phyloP scores from a whole-genome alignment of 2,113 vertebrate species.

The Willisornis vidua region DNA sequence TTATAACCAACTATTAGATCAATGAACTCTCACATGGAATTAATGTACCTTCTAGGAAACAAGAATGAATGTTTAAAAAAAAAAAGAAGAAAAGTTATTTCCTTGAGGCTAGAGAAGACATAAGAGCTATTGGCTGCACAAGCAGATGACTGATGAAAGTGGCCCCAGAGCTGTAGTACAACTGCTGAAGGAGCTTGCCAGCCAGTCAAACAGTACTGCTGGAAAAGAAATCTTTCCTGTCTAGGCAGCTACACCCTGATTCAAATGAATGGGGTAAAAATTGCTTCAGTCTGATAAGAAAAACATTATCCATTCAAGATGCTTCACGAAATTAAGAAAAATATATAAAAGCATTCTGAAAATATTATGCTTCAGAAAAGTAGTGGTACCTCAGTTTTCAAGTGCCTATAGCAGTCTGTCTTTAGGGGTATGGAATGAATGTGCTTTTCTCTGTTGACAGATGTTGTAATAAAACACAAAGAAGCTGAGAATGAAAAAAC shows the following conservation, averaged over 20 bases:
- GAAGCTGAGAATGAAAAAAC: neutral
- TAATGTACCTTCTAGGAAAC: neutral
- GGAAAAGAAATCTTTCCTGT: neutral
- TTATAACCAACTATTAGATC: neutral
- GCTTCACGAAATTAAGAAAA: neutral
- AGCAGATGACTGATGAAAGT: neutral
- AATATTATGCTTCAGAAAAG: neutral
- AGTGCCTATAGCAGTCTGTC: neutral
- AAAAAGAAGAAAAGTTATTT: neutral
- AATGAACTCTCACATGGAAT: neutral
- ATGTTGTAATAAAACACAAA: neutral
- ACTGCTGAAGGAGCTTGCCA: neutral
- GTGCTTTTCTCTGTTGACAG: neutral
- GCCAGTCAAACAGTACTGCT: neutral
- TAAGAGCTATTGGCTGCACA: neutral
- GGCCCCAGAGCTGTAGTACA: neutral
- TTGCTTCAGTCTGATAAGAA: neutral
- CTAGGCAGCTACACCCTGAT: neutral
- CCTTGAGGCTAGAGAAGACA: neutral
- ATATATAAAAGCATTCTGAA: neutral
- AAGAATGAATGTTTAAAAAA: neutral
- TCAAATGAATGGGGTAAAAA: neutral
- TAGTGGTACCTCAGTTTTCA: neutral
- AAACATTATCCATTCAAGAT: neutral
- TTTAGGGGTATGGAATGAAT: neutral